phyloP scores from a whole-genome alignment of 2,113 vertebrate genomes.

The Ardeotis arabs region DNA sequence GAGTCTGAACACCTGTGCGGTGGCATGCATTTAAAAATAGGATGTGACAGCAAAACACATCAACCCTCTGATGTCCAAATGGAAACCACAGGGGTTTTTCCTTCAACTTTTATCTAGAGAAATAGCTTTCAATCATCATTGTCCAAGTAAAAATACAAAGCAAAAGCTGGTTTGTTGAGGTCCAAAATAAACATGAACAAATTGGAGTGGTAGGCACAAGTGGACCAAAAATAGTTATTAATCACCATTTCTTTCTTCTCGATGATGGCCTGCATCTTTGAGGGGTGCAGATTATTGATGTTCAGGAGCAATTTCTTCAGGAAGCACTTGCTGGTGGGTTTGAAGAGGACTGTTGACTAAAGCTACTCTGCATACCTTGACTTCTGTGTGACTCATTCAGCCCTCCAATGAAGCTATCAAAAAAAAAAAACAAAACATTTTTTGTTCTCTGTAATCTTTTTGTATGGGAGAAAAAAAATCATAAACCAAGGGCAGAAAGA shows the following conservation, averaged over 20 bases:
- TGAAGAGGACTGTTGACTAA: background rate
- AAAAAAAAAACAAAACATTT: background rate
- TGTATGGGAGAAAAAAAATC: background rate
- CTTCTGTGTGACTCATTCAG: background rate
- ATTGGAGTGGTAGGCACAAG: background rate
- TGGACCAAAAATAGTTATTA: background rate
- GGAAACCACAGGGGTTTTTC: conserved; percentile 43
- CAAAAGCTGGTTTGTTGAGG: background rate
- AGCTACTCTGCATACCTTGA: background rate
- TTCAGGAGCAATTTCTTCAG: background rate
- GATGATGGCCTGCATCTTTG: background rate
- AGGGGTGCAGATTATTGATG: background rate
- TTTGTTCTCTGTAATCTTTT: background rate
- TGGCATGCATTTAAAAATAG: conserved; percentile 66
- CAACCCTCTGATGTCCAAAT: conserved; percentile 50
- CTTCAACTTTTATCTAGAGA: conserved; percentile 27
- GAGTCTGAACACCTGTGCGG: conserved; percentile 63
- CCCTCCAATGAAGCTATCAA: background rate
- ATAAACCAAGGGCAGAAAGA: background rate
- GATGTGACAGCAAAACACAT: conserved; percentile 48
- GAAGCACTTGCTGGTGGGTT: background rate
- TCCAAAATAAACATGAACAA: background rate
- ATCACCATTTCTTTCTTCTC: background rate
- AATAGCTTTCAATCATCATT: background rate
- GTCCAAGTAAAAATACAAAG: background rate